Conservation (phyloP, 2,888 invertebrate genomes). For the Phytoseiulus persimilis region DNA sequence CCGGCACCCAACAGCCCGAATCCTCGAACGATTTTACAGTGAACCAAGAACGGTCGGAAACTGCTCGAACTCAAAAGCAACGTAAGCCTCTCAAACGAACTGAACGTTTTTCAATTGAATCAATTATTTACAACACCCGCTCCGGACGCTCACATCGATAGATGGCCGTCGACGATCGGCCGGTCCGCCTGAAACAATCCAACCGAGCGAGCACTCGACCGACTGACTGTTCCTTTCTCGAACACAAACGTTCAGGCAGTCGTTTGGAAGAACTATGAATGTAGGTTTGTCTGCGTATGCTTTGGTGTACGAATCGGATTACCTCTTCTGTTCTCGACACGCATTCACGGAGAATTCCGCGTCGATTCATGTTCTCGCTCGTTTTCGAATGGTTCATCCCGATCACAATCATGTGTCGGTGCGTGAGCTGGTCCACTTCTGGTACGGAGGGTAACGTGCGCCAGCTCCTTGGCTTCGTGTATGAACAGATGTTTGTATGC, state of each 20-base stretch:
- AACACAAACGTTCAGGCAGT: neutral
- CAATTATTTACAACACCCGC: neutral
- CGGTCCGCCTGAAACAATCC: neutral
- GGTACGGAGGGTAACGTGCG: neutral
- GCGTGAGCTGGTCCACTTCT: too few species aligned
- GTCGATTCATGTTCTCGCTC: too few species aligned
- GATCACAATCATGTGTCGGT: too few species aligned
- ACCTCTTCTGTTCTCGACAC: too few species aligned
- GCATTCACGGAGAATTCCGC: too few species aligned
- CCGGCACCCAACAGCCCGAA: neutral
- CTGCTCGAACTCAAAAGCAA: neutral
- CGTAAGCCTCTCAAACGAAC: neutral
- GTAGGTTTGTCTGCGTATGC: neutral
- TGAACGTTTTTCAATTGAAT: neutral
- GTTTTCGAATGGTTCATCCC: too few species aligned
- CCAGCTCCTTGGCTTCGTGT: neutral
- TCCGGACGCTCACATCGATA: neutral
- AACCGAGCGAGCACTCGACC: neutral
- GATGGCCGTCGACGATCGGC: neutral
- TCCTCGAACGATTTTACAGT: neutral
- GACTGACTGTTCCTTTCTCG: neutral
- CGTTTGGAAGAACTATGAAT: neutral
- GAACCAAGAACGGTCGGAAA: neutral
- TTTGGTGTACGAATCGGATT: too few species aligned
- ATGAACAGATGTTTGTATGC: neutral